phyloP scores from a whole-genome alignment of 1,140 invertebrate genomes.

The Calliphora vicina region DNA sequence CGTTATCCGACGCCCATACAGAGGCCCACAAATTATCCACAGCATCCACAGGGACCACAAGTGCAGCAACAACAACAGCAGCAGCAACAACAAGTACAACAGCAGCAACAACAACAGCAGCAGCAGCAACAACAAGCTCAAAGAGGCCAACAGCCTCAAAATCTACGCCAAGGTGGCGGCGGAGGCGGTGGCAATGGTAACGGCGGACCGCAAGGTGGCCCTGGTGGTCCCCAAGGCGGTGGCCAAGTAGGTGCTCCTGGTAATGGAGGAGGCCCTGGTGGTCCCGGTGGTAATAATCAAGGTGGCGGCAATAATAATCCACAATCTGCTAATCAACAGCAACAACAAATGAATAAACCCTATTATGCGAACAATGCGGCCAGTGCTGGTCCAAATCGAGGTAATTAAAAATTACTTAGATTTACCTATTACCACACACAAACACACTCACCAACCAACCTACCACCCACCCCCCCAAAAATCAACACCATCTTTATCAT shows the following conservation, averaged over 20 bases:
- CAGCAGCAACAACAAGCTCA: constrained; percentile 61
- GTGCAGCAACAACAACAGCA: constrained; percentile 60
- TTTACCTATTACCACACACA: constrained; percentile 18
- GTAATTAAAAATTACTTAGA: constrained; percentile 48
- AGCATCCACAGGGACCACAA: constrained; percentile 57
- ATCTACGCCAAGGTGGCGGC: constrained; percentile 52
- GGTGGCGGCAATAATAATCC: constrained; percentile 46
- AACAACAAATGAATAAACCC: constrained; percentile 56
- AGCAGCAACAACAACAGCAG: constrained; percentile 57
- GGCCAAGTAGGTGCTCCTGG: constrained; percentile 20
- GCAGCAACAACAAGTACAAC: constrained; percentile 54
- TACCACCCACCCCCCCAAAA: constrained; percentile 7
- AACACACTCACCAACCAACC: too few relatives aligned
- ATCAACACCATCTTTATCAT: constrained; percentile 45
- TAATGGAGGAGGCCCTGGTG: constrained; percentile 36
- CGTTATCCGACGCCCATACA: constrained; percentile 62
- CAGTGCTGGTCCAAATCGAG: constrained; percentile 47
- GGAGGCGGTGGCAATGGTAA: constrained; percentile 47
- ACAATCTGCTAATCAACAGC: constrained; percentile 31
- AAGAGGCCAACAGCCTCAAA: constrained; percentile 55
- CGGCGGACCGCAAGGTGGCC: constrained; percentile 47
- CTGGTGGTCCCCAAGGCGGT: constrained; percentile 45
- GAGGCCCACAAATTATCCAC: constrained; percentile 65
- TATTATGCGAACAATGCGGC: constrained; percentile 59
- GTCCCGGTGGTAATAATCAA: constrained; percentile 42